Conservation (phyloP, 2,113 vertebrate genomes). For the Dendropsophus ebraccatus region DNA sequence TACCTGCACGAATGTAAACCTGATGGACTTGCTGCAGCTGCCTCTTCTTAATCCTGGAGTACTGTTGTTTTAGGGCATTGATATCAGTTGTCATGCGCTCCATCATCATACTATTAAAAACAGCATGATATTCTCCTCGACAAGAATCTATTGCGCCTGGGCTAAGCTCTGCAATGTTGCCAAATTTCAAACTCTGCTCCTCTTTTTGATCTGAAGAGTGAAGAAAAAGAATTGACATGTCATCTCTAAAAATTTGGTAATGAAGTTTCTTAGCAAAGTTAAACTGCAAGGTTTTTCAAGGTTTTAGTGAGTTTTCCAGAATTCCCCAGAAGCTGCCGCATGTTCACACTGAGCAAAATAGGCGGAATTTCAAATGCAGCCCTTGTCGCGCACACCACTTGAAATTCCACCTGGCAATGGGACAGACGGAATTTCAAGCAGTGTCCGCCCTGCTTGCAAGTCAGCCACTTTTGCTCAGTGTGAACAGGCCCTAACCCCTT, state of each 20-base stretch:
- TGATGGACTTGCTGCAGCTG: slow-evolving; percentile 94
- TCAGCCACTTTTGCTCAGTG: too few species aligned
- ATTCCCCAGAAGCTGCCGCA: too few species aligned
- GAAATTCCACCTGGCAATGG: too few species aligned
- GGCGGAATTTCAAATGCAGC: too few species aligned
- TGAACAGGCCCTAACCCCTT: too few species aligned
- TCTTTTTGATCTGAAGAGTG: slow-evolving; percentile 77
- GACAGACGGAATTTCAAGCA: too few species aligned
- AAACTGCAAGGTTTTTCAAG: too few species aligned
- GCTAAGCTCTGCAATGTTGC: slow-evolving; percentile 91
- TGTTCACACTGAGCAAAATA: too few species aligned
- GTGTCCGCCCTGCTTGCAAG: too few species aligned
- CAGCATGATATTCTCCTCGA: slow-evolving; percentile 87
- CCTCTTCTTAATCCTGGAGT: slow-evolving; percentile 89
- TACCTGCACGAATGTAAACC: slow-evolving; percentile 93
- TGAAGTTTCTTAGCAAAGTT: too few species aligned
- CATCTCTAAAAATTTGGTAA: neutral
- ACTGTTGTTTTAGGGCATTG: slow-evolving; percentile 90
- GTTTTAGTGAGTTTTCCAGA: too few species aligned
- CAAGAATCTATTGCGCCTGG: slow-evolving; percentile 90
- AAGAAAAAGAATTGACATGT: neutral
- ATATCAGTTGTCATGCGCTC: slow-evolving; percentile 98
- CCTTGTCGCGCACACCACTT: too few species aligned
- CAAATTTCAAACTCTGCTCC: slow-evolving; percentile 78
- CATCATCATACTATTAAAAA: slow-evolving; percentile 98